Base-by-base conservation (phyloP, 2,113 vertebrate genomes). In the Dryoscopus gambensis region DNA sequence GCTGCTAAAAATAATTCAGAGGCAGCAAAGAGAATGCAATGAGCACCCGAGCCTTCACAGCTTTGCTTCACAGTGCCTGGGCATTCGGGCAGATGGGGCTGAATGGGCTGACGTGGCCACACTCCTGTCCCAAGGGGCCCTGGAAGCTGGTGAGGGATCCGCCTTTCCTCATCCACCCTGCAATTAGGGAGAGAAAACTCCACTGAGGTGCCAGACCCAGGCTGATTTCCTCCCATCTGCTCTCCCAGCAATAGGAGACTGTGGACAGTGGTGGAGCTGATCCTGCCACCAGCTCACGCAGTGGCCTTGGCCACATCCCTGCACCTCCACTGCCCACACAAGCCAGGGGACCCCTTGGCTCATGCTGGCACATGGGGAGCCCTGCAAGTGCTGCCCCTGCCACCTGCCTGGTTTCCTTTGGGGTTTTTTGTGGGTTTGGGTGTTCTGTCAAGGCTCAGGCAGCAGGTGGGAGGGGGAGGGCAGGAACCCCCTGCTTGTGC, bases 301-400 rank as follows among this genome's bases (percentile, higher is more conserved):
- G 21, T 3, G 47, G 40, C 50, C 47, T 88, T 16, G 65, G 53
- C 56, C 84, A 33, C 40, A 18, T 69, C 35, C 53, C 74, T 56
- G 39, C 10, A 0, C 40, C 31, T 56, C 13, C 16, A 1, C 5
- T 57, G 25, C 16, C 52, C 33, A 8, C 4, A 0, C 6, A 1
- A 25, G 30, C 44, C 8, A 2, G 19, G 52, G 20, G 6, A 73
- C 3, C 11, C n/a, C 44, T 59, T 0, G 2, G 55, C 28, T 67
- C 1, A 0, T 0, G 2, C 25, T 5, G 8, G 40, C 42, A 22
- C 37, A 10, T 1, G 6, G 24, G 19, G 10, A 73, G 15, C 40
- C 59, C 70, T 37, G 49, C 12, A 7, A 22, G 10, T 3, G 11
- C 69, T 62, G n/a, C 23, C 50, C 20, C 31, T 7, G 5, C 13